Evolutionary conservation across 2,797 vertebrate species (phyloP).

Genomic region (Muscicapa comitata): DNA sequence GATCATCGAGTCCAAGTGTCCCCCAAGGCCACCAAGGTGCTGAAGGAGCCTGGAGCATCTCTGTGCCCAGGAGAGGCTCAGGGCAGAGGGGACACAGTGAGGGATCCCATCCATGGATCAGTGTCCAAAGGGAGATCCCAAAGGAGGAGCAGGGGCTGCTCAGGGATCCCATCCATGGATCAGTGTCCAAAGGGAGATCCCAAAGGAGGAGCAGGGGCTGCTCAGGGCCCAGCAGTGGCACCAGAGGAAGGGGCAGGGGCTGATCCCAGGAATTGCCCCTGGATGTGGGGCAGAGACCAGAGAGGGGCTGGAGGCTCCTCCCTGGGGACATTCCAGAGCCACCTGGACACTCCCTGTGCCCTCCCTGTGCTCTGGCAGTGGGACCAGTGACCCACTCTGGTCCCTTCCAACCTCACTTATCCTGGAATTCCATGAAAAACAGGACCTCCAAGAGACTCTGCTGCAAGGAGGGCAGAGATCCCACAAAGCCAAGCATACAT

Average conservation of each 20-base stretch:
- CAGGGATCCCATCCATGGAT: neutral
- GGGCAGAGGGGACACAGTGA: no score
- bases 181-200: neutral
- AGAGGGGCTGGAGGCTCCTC: neutral
- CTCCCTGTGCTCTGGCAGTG: no score
- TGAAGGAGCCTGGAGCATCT: neutral
- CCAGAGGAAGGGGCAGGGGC: no score
- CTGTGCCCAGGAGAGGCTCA: no score
- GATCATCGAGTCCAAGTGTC: rapidly evolving
- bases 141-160: no score
- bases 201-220: neutral
- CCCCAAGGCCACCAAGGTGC: neutral
- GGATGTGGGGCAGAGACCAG: neutral
- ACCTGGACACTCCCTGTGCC: neutral
- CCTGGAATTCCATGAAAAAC: neutral
- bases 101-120: no score
- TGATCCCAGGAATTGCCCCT: neutral
- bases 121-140: no score
- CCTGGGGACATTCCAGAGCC: neutral
- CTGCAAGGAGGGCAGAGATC: neutral
- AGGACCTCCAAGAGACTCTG: neutral
- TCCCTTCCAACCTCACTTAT: neutral
- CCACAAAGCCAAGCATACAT: rapidly evolving
- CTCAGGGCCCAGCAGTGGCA: no score
- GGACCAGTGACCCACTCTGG: neutral